phyloP scores from a whole-genome alignment of 2,797 vertebrate species.

The Peromyscus melanophrys region DNA sequence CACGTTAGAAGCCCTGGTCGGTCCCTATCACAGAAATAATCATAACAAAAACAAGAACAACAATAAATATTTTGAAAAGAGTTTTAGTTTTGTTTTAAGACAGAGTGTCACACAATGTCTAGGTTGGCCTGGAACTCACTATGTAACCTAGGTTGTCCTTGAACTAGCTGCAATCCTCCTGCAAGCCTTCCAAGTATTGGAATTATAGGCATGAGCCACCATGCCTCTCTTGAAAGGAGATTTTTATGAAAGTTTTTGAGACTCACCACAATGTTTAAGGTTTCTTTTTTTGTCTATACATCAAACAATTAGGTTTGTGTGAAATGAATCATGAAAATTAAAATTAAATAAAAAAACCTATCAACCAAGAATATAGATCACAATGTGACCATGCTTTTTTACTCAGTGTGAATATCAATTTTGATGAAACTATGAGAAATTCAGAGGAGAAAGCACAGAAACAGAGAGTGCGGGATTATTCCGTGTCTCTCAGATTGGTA shows the following conservation, averaged over 20 bases:
- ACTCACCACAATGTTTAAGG: background rate
- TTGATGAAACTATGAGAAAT: conserved; percentile 12
- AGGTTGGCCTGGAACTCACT: background rate
- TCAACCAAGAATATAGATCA: background rate
- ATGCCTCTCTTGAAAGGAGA: background rate
- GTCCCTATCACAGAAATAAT: background rate
- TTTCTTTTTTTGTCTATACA: background rate
- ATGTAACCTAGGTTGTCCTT: background rate
- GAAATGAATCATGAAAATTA: conserved; percentile 35
- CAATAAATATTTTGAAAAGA: background rate
- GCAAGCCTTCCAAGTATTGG: background rate
- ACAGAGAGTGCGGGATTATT: background rate
- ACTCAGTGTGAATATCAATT: background rate
- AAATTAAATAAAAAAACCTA: conserved; percentile 44
- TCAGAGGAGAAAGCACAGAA: background rate
- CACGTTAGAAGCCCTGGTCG: background rate
- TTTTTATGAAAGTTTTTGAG: conserved; percentile 22
- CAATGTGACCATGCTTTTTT: conserved; percentile 6
- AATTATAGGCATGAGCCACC: background rate
- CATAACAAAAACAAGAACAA: background rate
- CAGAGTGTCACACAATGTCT: background rate
- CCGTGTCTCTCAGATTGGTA: background rate
- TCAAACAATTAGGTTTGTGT: background rate
- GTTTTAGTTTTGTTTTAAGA: conserved; percentile 18
- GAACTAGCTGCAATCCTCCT: background rate